Percentiles rank a stretch among this genome's conserved stretches.
Evolutionary conservation across 1,140 invertebrate genomes (phyloP).

Genomic region (Holotrichia oblita): DNA sequence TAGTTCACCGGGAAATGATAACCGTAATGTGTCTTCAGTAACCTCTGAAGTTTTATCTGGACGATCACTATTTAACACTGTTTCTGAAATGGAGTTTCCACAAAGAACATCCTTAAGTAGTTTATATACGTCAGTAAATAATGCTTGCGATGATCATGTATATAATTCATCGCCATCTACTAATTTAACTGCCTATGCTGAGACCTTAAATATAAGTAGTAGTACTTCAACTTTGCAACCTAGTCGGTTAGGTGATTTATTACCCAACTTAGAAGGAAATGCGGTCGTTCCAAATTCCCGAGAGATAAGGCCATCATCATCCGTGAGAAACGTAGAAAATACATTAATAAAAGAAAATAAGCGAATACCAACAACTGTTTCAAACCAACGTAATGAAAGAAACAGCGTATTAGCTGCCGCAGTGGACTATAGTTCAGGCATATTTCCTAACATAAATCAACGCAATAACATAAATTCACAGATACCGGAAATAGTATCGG

Average conservation of each 20-base stretch:
- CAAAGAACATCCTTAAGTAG: neutral
- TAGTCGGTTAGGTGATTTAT: neutral
- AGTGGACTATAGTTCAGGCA: neutral
- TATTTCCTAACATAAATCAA: neutral
- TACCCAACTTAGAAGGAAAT: neutral
- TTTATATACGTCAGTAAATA: neutral
- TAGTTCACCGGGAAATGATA: slow-evolving; percentile 17
- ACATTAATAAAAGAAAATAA: neutral
- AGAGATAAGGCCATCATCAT: neutral
- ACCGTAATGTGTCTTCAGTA: neutral
- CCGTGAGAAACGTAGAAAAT: neutral
- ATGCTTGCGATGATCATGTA: neutral
- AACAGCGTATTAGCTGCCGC: neutral
- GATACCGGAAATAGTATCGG: neutral
- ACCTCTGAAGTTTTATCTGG: neutral
- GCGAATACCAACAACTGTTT: neutral
- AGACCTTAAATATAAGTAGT: too few species aligned
- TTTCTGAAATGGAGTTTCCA: neutral
- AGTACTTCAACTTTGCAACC: too few species aligned
- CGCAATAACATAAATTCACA: neutral
- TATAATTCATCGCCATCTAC: neutral
- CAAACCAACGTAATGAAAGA: neutral
- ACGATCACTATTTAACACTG: neutral
- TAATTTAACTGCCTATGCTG: neutral
- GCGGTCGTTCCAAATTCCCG: neutral